Base-by-base conservation (phyloP, 1,140 invertebrate genomes). In the Triops longicaudatus region DNA sequence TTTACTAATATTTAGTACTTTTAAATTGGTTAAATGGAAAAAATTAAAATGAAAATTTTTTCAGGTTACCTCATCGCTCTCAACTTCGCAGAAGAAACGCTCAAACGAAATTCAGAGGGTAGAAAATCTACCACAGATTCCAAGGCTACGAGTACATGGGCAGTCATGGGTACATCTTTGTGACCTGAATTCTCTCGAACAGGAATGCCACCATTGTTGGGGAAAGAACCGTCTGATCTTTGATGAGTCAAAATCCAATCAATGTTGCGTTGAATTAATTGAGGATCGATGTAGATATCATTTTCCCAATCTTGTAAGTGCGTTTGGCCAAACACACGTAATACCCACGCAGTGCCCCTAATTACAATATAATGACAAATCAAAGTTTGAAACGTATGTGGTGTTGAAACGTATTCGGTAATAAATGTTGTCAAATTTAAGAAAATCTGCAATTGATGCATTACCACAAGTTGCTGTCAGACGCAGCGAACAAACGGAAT, bases 301-400 rank as follows among this genome's bases (percentile, higher is more conserved):
- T 86, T 85, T 80, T 88, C 87, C 87, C 87, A 88, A 79, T 88
- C 87, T 78, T 86, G 85, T 63, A 86, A 88, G 41, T 83, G 81
- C 1, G 84, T 84, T 71, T 85, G 80, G 26, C 83, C 82, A 31
- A 87, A 83, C 10, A 85, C 81, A 73, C 85, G 81, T 1, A 85
- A 79, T 11, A 82, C 84, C 82, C 85, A 87, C 12, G 87, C 84
- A 26, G 86, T 86, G 43, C 87, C 79, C 86, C 86, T 87, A 78
- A 37, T 4, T n/a, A n/a, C n/a, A n/a, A n/a, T n/a, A n/a, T n/a
- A n/a, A n/a, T n/a, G n/a, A n/a, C n/a, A n/a, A n/a, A n/a, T n/a
- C n/a, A n/a, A n/a, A n/a, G n/a, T n/a, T n/a, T n/a, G n/a, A n/a
- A n/a, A n/a, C n/a, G n/a, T n/a, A n/a, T n/a, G n/a, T n/a, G n/a